Evolutionary conservation across 2,113 vertebrate genomes (phyloP).

Genomic region (Apteryx owenii): DNA sequence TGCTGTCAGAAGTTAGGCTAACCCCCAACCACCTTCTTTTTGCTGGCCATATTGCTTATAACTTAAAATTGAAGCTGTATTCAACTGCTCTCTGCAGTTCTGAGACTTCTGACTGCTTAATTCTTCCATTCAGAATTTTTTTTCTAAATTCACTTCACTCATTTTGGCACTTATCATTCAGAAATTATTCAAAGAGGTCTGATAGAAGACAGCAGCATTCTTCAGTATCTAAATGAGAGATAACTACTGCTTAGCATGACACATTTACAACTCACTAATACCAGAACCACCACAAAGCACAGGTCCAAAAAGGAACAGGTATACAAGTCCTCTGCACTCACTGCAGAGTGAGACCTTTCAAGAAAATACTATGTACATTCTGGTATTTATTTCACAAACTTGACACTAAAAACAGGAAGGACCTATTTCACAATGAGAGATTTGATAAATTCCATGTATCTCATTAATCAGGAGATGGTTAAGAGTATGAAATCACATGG

Average conservation of each 20-base stretch:
- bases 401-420: background rate
- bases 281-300: background rate
- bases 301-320: background rate
- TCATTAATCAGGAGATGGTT: background rate
- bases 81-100: background rate
- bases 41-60: background rate
- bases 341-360: accelerated
- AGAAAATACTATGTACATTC: background rate
- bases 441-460: background rate
- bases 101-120: background rate
- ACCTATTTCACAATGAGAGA: background rate
- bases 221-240: background rate
- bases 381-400: background rate
- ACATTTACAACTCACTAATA: background rate
- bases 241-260: background rate
- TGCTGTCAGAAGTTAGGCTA: background rate
- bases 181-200: background rate
- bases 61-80: background rate
- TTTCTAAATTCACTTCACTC: background rate
- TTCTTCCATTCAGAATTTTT: background rate
- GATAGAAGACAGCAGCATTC: background rate
- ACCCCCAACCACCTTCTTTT: background rate
- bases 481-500: background rate
- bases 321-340: background rate
- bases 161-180: background rate